A percentile compares a stretch with the other conserved stretches of the same genome.
Conservation (phyloP, 2,888 invertebrate genomes). For the Rhamnusium bicolor region DNA sequence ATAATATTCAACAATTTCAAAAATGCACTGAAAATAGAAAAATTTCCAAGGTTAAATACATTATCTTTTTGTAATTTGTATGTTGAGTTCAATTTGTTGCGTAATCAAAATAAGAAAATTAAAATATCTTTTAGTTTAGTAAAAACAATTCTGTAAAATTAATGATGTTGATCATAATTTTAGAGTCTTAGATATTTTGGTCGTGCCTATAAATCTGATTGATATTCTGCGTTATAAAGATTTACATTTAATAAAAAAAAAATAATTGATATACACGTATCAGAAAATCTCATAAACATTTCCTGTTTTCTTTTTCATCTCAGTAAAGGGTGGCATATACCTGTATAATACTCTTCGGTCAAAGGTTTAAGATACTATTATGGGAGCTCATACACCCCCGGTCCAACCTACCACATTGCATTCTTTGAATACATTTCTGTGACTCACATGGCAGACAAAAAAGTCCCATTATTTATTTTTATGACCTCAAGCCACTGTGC, state of each 20-base stretch:
- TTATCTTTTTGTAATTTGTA: too few relatives aligned
- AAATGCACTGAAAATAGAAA: too few relatives aligned
- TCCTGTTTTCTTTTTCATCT: not conserved
- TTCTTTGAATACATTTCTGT: constrained; percentile 55
- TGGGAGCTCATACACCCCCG: constrained; percentile 19
- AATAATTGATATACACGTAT: not conserved
- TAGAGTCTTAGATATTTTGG: not conserved
- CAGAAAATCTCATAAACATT: not conserved
- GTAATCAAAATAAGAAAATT: too few relatives aligned
- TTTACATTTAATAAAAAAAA: not conserved
- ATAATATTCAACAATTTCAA: too few relatives aligned
- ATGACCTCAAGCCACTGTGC: constrained; percentile 39
- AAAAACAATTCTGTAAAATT: too few relatives aligned
- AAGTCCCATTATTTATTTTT: constrained; percentile 37
- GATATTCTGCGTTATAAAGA: not conserved
- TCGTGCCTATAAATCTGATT: not conserved
- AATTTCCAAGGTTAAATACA: too few relatives aligned
- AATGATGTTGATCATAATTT: not conserved
- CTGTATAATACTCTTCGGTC: not conserved
- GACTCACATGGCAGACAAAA: constrained; percentile 34
- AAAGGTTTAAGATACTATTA: constrained; percentile 13
- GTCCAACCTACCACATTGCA: constrained; percentile 60
- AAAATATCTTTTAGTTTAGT: too few relatives aligned
- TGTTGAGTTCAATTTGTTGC: too few relatives aligned
- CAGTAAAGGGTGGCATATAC: constrained; percentile 1